phyloP scores from a whole-genome alignment of 2,113 vertebrate species.

The Ageneiosus marmoratus region DNA sequence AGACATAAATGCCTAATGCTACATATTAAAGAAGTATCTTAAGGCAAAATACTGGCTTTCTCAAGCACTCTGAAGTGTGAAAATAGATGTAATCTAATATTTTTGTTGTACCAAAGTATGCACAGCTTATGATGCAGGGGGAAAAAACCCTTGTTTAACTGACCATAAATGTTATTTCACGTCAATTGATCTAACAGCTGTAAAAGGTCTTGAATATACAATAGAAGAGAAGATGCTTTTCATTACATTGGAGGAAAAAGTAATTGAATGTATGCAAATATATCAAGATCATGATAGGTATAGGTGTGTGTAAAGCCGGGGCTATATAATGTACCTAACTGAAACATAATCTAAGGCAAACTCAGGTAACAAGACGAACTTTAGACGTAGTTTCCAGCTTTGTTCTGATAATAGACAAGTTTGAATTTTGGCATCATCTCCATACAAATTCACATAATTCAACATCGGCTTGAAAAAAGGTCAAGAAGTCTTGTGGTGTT shows the following conservation, averaged over 20 bases:
- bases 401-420: background rate
- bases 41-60: constrained; percentile 47
- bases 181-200: background rate
- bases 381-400: background rate
- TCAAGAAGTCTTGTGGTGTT: background rate
- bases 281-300: background rate
- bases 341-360: background rate
- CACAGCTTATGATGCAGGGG: background rate
- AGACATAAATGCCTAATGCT: constrained; percentile 38
- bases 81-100: background rate
- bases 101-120: background rate
- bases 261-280: background rate
- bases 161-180: background rate
- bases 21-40: constrained; percentile 16
- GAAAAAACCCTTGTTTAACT: background rate
- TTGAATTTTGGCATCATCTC: background rate
- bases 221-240: background rate
- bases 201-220: background rate
- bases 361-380: background rate
- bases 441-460: background rate
- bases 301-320: background rate
- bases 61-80: constrained; percentile 42
- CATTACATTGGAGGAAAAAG: constrained; percentile 40
- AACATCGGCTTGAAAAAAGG: background rate
- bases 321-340: background rate